phyloP scores from a whole-genome alignment of 1,140 invertebrate genomes.

The Augochlora pura region DNA sequence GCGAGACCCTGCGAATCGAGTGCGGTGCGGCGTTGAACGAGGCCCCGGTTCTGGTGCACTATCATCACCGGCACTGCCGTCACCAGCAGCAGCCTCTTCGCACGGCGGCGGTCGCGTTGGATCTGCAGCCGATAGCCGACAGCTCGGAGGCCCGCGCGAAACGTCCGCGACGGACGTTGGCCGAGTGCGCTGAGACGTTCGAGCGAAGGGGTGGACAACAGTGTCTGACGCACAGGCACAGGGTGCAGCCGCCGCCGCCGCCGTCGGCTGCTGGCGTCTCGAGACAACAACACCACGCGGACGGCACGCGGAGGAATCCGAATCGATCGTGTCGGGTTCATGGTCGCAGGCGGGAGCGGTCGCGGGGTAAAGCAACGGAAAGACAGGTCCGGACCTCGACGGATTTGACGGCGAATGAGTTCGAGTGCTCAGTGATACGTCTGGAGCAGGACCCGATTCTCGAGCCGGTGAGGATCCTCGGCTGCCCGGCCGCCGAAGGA shows the following conservation, averaged over 20 bases:
- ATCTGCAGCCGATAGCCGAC: constrained; percentile 42
- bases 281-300: constrained; percentile 39
- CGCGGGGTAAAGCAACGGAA: constrained; percentile 50
- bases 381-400: constrained; percentile 22
- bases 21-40: constrained; percentile 5
- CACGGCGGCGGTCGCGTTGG: constrained; percentile 45
- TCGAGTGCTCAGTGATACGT: constrained; percentile 53
- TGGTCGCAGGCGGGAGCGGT: constrained; percentile 48
- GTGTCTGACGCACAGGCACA: constrained; percentile 47
- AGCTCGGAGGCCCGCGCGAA: constrained; percentile 50
- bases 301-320: constrained; percentile 36
- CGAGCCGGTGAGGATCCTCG: constrained; percentile 54
- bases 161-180: constrained; percentile 36
- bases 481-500: constrained; percentile 48
- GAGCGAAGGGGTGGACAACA: background rate
- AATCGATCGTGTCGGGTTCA: constrained; percentile 58
- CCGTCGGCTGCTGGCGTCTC: constrained; percentile 37
- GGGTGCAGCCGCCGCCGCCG: background rate
- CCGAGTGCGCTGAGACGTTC: constrained; percentile 11
- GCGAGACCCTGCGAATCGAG: constrained; percentile 31
- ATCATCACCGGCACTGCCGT: constrained; percentile 21
- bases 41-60: constrained; percentile 31
- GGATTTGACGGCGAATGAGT: constrained; percentile 52
- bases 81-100: background rate
- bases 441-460: constrained; percentile 59